Conservation (phyloP, 2,888 invertebrate genomes). For the Nymphalis urticae region DNA sequence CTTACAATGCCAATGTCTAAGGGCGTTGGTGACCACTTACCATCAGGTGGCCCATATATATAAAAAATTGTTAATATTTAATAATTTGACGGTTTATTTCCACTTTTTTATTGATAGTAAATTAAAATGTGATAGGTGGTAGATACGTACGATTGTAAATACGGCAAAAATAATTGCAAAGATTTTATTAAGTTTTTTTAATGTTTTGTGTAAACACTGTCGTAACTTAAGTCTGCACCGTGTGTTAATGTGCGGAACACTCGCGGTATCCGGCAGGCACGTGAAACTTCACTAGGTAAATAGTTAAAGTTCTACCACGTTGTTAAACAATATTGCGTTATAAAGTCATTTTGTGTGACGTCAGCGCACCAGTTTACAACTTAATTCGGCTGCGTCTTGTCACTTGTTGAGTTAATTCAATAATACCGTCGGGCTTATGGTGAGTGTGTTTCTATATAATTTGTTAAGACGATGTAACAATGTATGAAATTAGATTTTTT, state of each 20-base stretch:
- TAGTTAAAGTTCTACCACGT: constrained; percentile 63
- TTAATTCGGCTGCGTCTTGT: constrained; percentile 47
- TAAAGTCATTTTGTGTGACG: constrained; percentile 61
- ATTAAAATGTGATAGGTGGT: too few relatives aligned
- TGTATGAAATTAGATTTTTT: not conserved
- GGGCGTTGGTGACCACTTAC: too few relatives aligned
- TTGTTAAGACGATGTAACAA: not conserved
- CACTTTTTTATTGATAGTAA: too few relatives aligned
- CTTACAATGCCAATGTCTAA: too few relatives aligned
- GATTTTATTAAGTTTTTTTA: not conserved
- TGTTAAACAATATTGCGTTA: constrained; percentile 60
- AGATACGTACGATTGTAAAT: too few relatives aligned
- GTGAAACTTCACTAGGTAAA: constrained; percentile 69
- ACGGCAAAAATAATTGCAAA: not conserved
- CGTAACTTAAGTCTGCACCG: constrained; percentile 46
- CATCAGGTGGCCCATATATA: too few relatives aligned
- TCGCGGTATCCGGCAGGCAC: constrained; percentile 61
- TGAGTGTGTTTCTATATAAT: not conserved
- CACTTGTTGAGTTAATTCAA: constrained; percentile 6
- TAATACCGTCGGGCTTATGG: not conserved
- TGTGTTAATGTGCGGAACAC: constrained; percentile 50
- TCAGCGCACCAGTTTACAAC: constrained; percentile 55
- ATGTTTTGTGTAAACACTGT: not conserved
- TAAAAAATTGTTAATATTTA: too few relatives aligned
- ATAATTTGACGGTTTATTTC: too few relatives aligned